phyloP scores from a whole-genome alignment of 2,113 vertebrate genomes.

The Megalops atlanticus region DNA sequence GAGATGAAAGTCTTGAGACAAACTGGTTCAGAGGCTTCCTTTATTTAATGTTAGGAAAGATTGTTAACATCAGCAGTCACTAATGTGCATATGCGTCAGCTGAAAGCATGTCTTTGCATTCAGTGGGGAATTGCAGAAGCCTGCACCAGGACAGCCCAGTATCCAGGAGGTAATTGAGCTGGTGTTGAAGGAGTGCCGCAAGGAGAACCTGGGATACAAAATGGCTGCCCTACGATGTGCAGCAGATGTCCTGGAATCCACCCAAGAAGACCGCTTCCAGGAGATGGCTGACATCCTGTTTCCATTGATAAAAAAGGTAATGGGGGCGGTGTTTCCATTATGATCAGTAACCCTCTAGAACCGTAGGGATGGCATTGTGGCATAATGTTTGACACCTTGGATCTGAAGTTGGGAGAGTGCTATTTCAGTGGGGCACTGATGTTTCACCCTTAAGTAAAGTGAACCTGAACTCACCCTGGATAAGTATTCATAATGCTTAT shows the following conservation, averaged over 20 bases:
- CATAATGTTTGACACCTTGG: too few relatives aligned
- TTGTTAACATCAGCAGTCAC: background rate
- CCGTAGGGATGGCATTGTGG: too few relatives aligned
- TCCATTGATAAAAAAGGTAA: constrained; percentile 92
- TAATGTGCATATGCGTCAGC: too few relatives aligned
- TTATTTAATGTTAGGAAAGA: too few relatives aligned
- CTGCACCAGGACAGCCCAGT: constrained; percentile 80
- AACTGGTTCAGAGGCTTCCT: background rate
- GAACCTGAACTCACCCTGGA: too few relatives aligned
- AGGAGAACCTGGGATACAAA: constrained; percentile 88
- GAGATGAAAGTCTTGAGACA: background rate
- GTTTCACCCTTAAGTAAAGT: too few relatives aligned
- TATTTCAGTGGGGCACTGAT: too few relatives aligned
- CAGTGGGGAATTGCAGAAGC: constrained; percentile 79
- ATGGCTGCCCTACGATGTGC: constrained; percentile 83
- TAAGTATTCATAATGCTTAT: background rate
- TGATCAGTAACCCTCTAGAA: too few relatives aligned
- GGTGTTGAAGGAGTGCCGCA: constrained; percentile 88
- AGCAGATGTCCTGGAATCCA: constrained; percentile 80
- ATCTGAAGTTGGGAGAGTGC: too few relatives aligned
- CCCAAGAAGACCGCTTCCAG: constrained; percentile 84
- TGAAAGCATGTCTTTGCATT: background rate
- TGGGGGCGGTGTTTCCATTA: background rate
- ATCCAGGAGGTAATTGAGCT: constrained; percentile 77
- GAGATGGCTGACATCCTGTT: constrained; percentile 84